Conservation (phyloP, 1,140 invertebrate genomes). For the Macrotrachela quadricornifera region DNA sequence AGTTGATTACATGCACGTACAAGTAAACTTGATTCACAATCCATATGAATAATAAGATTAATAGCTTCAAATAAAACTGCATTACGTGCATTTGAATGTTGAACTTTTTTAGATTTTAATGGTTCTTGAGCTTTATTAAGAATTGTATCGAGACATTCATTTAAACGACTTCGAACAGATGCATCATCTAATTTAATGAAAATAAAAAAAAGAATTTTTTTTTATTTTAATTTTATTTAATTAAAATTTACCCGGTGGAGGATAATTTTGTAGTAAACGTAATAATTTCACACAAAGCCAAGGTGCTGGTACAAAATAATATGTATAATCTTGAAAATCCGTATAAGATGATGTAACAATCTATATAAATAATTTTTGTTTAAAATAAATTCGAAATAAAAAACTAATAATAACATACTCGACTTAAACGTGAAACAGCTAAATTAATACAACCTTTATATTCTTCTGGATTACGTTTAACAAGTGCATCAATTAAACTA, state of each 20-base stretch:
- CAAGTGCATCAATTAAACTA: slow-evolving; percentile 86
- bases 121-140: slow-evolving; percentile 98
- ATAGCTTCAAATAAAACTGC: slow-evolving; percentile 98
- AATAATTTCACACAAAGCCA: slow-evolving; percentile 97
- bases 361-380: slow-evolving; percentile 38
- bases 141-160: slow-evolving; percentile 96
- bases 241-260: slow-evolving; percentile 45
- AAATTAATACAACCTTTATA: slow-evolving; percentile 96
- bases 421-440: slow-evolving; percentile 65
- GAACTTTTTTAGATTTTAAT: slow-evolving; percentile 98
- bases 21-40: slow-evolving; percentile 80
- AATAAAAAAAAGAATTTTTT: no score
- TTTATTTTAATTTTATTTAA: no score
- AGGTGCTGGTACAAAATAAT: slow-evolving; percentile 98
- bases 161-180: slow-evolving; percentile 71
- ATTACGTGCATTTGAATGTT: slow-evolving; percentile 99
- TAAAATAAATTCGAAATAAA: no score
- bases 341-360: slow-evolving; percentile 94
- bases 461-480: slow-evolving; percentile 94
- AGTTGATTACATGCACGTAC: slow-evolving; percentile 95
- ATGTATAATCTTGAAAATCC: slow-evolving; percentile 96
- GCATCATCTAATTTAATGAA: slow-evolving; percentile 73
- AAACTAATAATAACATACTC: no score
- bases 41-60: slow-evolving; percentile 97
- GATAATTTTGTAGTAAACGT: slow-evolving; percentile 87